Evolutionary conservation across 1,140 invertebrate species (phyloP).

Genomic region (Phymorhynchus buccinoides): DNA sequence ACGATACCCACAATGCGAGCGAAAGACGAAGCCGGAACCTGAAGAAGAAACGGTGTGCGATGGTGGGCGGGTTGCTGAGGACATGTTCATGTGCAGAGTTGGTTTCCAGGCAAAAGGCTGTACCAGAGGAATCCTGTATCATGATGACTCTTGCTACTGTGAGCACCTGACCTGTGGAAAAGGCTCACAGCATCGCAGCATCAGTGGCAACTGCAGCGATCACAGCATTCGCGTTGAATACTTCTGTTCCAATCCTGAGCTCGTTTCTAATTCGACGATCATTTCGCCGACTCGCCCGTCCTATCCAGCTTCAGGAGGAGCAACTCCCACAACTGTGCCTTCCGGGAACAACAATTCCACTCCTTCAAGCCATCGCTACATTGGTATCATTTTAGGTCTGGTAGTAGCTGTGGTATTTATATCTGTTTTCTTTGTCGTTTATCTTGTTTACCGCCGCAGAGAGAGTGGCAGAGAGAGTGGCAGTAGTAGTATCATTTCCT

Average conservation of each 20-base stretch:
- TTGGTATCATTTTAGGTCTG: background rate
- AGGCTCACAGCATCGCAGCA: background rate
- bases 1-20: background rate
- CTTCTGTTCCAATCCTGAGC: background rate
- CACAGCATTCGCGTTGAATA: background rate
- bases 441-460: no score
- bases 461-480: no score
- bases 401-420: no score
- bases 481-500: no score
- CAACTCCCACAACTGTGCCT: background rate
- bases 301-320: background rate
- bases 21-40: background rate
- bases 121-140: background rate
- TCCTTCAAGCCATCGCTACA: no score
- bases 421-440: no score
- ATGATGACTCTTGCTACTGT: background rate
- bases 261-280: background rate
- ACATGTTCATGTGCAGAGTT: background rate
- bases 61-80: background rate
- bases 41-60: background rate
- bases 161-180: background rate
- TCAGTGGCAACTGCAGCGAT: background rate
- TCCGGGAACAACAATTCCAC: background rate
- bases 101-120: background rate
- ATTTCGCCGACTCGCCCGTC: background rate